Evolutionary conservation across 2,113 vertebrate genomes (phyloP), one percentile per base, ranked within the genome.

Genomic region (Varanus salvator): DNA sequence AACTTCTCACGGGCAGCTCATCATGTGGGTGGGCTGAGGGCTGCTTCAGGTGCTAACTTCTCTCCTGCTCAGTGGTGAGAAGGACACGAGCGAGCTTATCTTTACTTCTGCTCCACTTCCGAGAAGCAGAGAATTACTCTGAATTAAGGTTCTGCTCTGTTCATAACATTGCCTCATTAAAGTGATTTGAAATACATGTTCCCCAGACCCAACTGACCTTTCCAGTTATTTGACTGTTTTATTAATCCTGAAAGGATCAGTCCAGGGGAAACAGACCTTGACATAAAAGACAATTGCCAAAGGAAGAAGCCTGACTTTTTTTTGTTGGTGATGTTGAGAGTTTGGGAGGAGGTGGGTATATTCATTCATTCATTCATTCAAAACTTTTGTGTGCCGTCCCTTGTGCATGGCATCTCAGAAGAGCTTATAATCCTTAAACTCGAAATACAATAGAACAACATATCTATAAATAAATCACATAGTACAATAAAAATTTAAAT

Each of bases 191-290:
- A 8, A 57, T 88, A 3, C 27, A 31, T 4, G 0, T 27, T 15
- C 34, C 76, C 29, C 29, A 85, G 69, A 23, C 84, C 78, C 48
- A 48, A 76, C 0, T 90, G 84, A 80, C 6, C 4, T 85, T 83
- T 92, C 5, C 31, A 85, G 54, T 71, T 66, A 44, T 38, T 57
- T 48, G 60, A 75, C 0, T 0, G 3, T 82, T 92, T 86, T 80
- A 57, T 80, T 66, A 93, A 91, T 86, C 83, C 50, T 85, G 86
- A 66, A 87, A 90, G 81, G 75, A 57, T 17, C 29, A 8, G 86
- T 89, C 88, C 52, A 88, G 50, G 93, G 91, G 87, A 93, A 93
- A 87, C 4, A 72, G 34, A 34, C 44, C 27, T 57, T 14, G 15
- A 54, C 52, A 78, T 14, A n/a, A 29, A 78, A 78, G 48, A 31